A percentile compares a stretch with the other conserved stretches of the same genome.
Evolutionary conservation across 2,113 vertebrate species (phyloP).

Genomic region (Hippopotamus amphibius): DNA sequence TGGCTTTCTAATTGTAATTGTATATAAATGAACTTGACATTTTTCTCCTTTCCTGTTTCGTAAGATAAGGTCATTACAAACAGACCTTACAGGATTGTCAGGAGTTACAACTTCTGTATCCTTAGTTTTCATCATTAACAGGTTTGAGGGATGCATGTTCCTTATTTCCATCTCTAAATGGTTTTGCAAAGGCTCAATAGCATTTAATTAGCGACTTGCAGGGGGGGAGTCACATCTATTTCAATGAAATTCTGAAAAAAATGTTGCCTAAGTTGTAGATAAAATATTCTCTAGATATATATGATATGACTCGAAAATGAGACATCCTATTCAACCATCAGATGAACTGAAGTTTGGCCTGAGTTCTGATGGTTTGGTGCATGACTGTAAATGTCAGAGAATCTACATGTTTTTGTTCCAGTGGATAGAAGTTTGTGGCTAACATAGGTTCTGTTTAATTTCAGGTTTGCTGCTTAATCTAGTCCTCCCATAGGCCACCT

Average conservation of each 20-base stretch:
- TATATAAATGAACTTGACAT: conserved; percentile 1
- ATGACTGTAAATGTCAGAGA: background rate
- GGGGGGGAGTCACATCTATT: conserved; percentile 66
- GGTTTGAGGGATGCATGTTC: conserved; percentile 72
- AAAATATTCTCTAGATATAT: conserved; percentile 70
- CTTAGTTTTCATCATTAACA: conserved; percentile 31
- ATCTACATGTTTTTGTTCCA: background rate
- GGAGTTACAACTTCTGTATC: background rate
- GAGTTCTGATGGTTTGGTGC: background rate
- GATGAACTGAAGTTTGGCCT: conserved; percentile 12
- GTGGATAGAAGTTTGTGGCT: background rate
- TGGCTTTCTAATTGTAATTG: conserved; percentile 5
- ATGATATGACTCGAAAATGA: conserved; percentile 72
- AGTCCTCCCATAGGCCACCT: background rate
- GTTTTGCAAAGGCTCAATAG: conserved; percentile 73
- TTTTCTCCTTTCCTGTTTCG: background rate
- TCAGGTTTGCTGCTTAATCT: background rate
- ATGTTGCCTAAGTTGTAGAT: conserved; percentile 62
- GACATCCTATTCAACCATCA: background rate
- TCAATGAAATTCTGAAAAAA: conserved; percentile 74
- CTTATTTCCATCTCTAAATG: conserved; percentile 80
- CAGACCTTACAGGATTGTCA: background rate
- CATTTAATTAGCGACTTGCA: conserved; percentile 83
- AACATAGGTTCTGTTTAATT: background rate
- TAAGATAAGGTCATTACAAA: background rate